Evolutionary conservation across 2,888 invertebrate species (phyloP).

Genomic region (Synanthedon andrenaeformis): DNA sequence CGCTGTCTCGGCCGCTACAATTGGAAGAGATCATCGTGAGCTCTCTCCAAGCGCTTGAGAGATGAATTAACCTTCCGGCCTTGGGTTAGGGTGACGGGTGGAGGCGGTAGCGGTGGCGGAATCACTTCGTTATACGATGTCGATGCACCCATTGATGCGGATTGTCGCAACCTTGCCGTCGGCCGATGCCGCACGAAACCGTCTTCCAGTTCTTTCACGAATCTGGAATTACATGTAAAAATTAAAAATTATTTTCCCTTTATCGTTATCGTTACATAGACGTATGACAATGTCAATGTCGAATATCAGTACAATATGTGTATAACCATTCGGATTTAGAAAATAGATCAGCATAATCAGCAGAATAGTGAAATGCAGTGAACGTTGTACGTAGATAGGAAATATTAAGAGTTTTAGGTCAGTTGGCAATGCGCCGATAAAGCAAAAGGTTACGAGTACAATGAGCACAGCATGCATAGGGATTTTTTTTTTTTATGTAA

Average conservation of each 20-base stretch:
- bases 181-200: slow-evolving; percentile 67
- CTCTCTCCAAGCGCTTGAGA: slow-evolving; percentile 82
- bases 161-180: slow-evolving; percentile 69
- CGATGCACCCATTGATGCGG: slow-evolving; percentile 62
- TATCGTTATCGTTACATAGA: too few relatives aligned
- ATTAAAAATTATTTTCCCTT: slow-evolving; percentile 4
- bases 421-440: neutral
- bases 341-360: too few relatives aligned
- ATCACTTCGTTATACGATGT: slow-evolving; percentile 59
- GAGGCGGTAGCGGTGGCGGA: slow-evolving; percentile 65
- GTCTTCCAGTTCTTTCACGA: slow-evolving; percentile 66
- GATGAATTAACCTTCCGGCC: slow-evolving; percentile 84
- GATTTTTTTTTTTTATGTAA: neutral
- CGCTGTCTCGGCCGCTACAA: slow-evolving; percentile 80
- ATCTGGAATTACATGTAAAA: slow-evolving; percentile 41
- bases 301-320: too few relatives aligned
- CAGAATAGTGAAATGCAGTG: too few relatives aligned
- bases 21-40: slow-evolving; percentile 91
- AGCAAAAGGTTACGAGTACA: neutral
- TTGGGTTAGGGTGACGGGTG: slow-evolving; percentile 81
- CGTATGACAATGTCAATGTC: too few relatives aligned
- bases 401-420: neutral
- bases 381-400: too few relatives aligned
- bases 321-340: too few relatives aligned
- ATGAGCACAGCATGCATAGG: neutral